Conservation (phyloP, 2,113 vertebrate genomes). For the Phylloscopus trochiloides region DNA sequence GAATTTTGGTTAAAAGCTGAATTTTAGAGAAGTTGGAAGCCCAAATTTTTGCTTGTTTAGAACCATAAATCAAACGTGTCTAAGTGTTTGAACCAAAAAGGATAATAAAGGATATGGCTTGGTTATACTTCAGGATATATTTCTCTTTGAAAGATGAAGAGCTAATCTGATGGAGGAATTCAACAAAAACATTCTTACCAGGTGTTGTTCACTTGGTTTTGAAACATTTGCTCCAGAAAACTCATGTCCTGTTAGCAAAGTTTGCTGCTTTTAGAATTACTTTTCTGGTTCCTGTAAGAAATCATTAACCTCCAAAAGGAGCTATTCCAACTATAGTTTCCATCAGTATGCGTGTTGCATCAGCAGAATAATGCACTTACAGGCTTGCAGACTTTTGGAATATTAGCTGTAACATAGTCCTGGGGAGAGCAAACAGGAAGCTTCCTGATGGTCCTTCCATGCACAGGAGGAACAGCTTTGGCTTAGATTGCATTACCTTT, state of each 20-base stretch:
- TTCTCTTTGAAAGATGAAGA: not conserved
- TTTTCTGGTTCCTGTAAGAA: not conserved
- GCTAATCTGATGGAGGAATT: not conserved
- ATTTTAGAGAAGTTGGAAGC: not conserved
- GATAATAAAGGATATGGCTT: not conserved
- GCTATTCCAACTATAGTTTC: not conserved
- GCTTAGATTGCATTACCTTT: not conserved
- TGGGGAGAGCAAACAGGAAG: not conserved
- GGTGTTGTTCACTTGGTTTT: not conserved
- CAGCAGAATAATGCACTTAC: not conserved
- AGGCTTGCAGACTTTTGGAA: not conserved
- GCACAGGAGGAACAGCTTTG: not conserved
- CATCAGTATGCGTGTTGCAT: not conserved
- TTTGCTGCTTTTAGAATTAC: not conserved
- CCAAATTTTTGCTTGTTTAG: not conserved
- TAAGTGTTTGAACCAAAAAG: not conserved
- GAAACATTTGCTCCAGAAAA: not conserved
- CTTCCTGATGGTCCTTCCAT: not conserved
- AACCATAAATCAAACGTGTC: not conserved
- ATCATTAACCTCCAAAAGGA: not conserved
- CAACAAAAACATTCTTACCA: not conserved
- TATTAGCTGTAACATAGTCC: not conserved
- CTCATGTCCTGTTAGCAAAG: not conserved
- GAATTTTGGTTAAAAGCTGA: not conserved
- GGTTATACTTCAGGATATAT: not conserved